Evolutionary conservation across 2,113 vertebrate species (phyloP).

Genomic region (Uria lomvia): DNA sequence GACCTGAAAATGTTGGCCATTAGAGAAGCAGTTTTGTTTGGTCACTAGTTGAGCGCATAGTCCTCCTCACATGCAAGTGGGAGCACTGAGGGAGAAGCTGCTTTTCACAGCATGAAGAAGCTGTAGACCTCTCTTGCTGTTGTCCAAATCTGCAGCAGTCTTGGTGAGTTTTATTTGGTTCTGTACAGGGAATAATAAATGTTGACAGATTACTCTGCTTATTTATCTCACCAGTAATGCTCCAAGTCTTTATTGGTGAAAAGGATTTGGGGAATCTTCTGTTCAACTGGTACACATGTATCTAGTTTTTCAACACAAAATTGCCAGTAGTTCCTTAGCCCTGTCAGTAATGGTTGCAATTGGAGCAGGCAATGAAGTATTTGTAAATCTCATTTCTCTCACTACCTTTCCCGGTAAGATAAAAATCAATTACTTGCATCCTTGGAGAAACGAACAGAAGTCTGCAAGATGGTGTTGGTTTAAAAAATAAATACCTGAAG

Average conservation of each 20-base stretch:
- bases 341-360: not conserved
- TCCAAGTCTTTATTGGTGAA: not conserved
- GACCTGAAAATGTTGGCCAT: not conserved
- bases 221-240: not conserved
- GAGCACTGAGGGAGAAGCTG: not conserved
- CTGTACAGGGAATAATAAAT: not conserved
- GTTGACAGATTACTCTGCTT: not conserved
- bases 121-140: not conserved
- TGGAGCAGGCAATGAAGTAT: not conserved
- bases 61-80: not conserved
- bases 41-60: not conserved
- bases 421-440: not conserved
- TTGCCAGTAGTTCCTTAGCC: fast-evolving
- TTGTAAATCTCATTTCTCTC: not conserved
- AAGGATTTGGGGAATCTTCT: not conserved
- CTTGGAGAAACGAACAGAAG: not conserved
- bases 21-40: not conserved
- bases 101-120: not conserved
- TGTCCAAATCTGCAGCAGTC: not conserved
- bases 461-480: not conserved
- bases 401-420: not conserved
- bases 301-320: not conserved
- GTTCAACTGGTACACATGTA: not conserved
- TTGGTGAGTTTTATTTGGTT: not conserved
- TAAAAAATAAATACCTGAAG: not conserved